Evolutionary conservation across 1,140 invertebrate genomes (phyloP), one percentile per base, ranked within the genome.

Genomic region (Bombus huntii): DNA sequence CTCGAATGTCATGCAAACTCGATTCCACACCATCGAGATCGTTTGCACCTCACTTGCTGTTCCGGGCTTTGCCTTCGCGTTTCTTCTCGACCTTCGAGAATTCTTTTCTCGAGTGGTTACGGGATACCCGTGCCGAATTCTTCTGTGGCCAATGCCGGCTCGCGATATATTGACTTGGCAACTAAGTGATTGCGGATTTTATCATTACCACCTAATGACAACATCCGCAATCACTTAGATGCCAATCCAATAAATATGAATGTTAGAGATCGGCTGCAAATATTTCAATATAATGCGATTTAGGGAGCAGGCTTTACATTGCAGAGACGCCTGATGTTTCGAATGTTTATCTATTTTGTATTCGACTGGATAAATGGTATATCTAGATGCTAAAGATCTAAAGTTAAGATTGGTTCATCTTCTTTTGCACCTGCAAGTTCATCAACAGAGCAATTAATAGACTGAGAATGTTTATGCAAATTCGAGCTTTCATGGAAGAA

Each of bases 1-100:
- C 83, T 84, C 88, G 87, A 92, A 91, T 91, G 85, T 89, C 90
- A 92, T 92, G 91, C 90, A 92, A 92, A 92, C 85, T 92, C 88
- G 88, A 92, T 92, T 92, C 82, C 85, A 28, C 66, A 37, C 9
- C 28, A 34, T 31, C 71, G 77, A 80, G 80, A 84, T 34, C 82
- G 28, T 82, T 87, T 66, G 68, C 73, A 6, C 39, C 59, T 73
- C 70, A 5, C 59, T 28, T 28, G 65, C 13, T 66, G 47, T 74
- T 66, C 53, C 62, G 47, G 74, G 42, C 78, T 81, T 85, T 81
- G 84, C 68, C 71, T 74, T 84, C 68, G 39, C 59, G 34, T 25
- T 44, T 39, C 34, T 34, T 13, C 25, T 39, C 15, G 1, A 13
- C 34, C 10, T 8, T 34, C 15, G 42, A 8, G 42, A 47, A 34